Percentiles rank a stretch among this genome's conserved stretches.
Evolutionary conservation across 2,888 invertebrate species (phyloP).

Genomic region (Polymixis lichenea): DNA sequence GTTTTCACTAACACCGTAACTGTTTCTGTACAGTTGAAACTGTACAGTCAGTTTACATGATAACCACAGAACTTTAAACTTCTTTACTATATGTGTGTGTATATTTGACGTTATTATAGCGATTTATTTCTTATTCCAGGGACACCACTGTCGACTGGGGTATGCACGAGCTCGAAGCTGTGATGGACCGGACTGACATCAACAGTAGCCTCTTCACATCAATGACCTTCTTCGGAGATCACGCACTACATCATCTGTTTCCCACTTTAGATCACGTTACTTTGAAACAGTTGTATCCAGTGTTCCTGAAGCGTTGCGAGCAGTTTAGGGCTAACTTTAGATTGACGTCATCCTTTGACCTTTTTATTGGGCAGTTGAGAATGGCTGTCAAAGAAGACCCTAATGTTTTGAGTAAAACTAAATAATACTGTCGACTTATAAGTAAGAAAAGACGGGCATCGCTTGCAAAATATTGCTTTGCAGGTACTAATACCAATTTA

Average conservation of each 20-base stretch:
- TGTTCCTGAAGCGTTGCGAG: constrained; percentile 91
- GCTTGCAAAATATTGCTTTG: neutral
- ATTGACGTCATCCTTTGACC: constrained; percentile 78
- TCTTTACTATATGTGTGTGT: constrained; percentile 4
- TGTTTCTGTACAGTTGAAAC: too few relatives aligned
- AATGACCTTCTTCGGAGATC: constrained; percentile 94
- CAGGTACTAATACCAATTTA: neutral
- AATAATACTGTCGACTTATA: constrained; percentile 4
- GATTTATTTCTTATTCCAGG: constrained; percentile 76
- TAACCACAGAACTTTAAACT: constrained; percentile 21
- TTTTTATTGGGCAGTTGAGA: constrained; percentile 82
- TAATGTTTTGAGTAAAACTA: constrained; percentile 55
- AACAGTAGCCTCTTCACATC: constrained; percentile 92
- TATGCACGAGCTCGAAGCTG: constrained; percentile 93
- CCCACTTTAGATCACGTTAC: constrained; percentile 94
- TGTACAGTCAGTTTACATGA: constrained; percentile 13
- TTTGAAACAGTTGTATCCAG: constrained; percentile 92
- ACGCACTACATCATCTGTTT: constrained; percentile 94
- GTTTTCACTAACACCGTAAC: neutral
- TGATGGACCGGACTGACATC: constrained; percentile 93
- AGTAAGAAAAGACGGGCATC: too few relatives aligned
- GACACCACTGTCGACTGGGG: constrained; percentile 93
- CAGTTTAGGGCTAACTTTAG: constrained; percentile 91
- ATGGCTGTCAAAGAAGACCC: constrained; percentile 78
- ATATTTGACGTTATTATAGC: neutral